phyloP scores from a whole-genome alignment of 2,797 vertebrate genomes.

The Rousettus madagascariensis region DNA sequence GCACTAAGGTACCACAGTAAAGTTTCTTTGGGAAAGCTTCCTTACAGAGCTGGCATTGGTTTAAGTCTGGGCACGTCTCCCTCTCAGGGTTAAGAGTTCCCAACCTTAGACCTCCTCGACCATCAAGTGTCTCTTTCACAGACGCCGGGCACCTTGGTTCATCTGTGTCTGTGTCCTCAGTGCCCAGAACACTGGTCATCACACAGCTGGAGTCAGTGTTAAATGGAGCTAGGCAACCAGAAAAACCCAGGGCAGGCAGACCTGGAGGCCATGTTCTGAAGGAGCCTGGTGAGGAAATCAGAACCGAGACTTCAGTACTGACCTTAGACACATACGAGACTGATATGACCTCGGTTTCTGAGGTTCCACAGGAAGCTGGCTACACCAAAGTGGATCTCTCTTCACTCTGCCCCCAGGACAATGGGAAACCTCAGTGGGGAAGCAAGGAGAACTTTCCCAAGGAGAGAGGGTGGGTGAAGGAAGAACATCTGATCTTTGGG shows the following conservation, averaged over 20 bases:
- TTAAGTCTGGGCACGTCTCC: background rate
- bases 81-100: background rate
- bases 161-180: background rate
- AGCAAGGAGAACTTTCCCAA: background rate
- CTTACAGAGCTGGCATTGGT: background rate
- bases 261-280: background rate
- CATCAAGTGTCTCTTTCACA: background rate
- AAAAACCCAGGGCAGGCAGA: background rate
- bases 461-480: accelerated
- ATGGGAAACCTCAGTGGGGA: no score
- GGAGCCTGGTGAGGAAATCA: background rate
- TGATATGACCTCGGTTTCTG: background rate
- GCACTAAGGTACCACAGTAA: background rate
- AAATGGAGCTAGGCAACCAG: background rate
- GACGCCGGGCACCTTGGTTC: background rate
- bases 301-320: background rate
- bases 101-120: background rate
- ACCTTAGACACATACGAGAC: background rate
- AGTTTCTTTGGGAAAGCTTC: background rate
- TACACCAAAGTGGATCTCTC: background rate
- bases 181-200: background rate
- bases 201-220: no score
- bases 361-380: background rate
- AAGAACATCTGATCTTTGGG: no score
- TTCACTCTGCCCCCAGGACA: background rate